Conservation (phyloP, 2,797 vertebrate species). For the Percopsis omiscomaycus region DNA sequence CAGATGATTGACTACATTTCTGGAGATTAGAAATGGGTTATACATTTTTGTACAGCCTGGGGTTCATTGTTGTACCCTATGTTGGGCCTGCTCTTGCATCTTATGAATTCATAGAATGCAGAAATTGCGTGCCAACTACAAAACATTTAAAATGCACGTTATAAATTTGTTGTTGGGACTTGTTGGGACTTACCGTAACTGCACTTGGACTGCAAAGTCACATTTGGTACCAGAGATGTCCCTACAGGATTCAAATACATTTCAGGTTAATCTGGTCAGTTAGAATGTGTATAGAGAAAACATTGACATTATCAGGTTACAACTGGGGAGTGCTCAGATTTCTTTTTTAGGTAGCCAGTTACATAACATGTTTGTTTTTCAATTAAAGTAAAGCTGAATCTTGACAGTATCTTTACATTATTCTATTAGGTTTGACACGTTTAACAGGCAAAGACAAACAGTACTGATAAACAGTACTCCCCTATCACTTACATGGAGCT, state of each 20-base stretch:
- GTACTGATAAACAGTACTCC: neutral
- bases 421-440: constrained; percentile 2
- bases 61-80: too few relatives aligned
- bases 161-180: too few relatives aligned
- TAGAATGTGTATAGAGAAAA: constrained; percentile 10
- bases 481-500: constrained; percentile 92
- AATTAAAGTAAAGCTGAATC: neutral
- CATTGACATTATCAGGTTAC: neutral
- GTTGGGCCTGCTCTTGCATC: too few relatives aligned
- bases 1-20: too few relatives aligned
- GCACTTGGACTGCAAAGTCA: constrained; percentile 99
- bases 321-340: neutral
- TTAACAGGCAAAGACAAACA: constrained; percentile 6
- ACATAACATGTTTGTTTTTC: neutral
- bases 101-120: too few relatives aligned
- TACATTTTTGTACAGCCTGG: too few relatives aligned
- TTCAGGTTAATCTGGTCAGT: constrained; percentile 11
- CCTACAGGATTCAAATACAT: constrained; percentile 71
- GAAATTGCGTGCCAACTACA: too few relatives aligned
- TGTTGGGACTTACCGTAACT: constrained; percentile 86
- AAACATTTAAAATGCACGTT: too few relatives aligned
- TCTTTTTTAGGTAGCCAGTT: neutral
- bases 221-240: constrained; percentile 99
- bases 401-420: neutral
- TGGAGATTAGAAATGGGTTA: too few relatives aligned